Evolutionary conservation across 1,140 invertebrate species (phyloP), one percentile per base, ranked within the genome.

Genomic region (Danaus melanippus): DNA sequence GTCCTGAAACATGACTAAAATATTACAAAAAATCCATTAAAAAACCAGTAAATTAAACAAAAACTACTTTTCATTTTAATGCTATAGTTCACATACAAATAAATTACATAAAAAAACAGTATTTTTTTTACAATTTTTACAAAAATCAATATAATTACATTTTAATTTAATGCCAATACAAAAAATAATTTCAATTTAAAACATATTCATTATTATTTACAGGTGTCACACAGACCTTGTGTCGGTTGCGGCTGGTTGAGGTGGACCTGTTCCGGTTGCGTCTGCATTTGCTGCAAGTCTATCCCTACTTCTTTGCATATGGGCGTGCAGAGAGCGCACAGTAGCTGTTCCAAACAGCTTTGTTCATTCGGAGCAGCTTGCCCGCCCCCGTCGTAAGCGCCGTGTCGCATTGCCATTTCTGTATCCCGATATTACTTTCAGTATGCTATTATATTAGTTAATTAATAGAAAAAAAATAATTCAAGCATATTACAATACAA

Each of bases 291-390:
- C 46, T 87, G 79, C 56, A 87, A 59, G 46, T 88, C 82, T 1
- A 88, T 64, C 8, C 87, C 87, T 42, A 88, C 8, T 70, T 88
- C 85, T 75, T 88, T 88, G 72, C 87, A 88, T 63, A 88, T 83
- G 46, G 87, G 87, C 0, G 77, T 50, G 66, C 85, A 88, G 7
- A 88, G 71, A 0, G 84, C 76, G 46, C 87, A 88, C 10, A 86
- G 76, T 40, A 88, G 58, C 57, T 86, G 82, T 46, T 88, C 87
- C 0, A 88, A 74, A 58, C 85, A 87, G 64, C 74, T 77, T 52
- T 76, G 73, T 58, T 86, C 78, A 32, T 64, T 66, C 12, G 51
- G 67, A 9, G 63, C 64, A 11, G 41, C 51, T 12, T 53, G 54
- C 10, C 62, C 56, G 46, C 55, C 77, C 58, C 76, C 75, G 60